Conservation (phyloP, 2,888 invertebrate genomes). For the Euclidia mi region DNA sequence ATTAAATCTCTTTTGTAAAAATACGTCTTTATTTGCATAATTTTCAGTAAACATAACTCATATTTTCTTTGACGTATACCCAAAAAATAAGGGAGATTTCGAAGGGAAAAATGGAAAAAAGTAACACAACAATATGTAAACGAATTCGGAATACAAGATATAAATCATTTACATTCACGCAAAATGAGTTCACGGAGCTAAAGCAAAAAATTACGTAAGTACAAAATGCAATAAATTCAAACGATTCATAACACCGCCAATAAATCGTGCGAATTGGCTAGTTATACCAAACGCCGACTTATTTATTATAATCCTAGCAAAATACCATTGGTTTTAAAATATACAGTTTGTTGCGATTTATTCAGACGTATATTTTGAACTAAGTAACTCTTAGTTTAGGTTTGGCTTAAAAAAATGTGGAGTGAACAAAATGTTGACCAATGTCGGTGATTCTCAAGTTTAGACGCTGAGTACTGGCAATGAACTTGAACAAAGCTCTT, state of each 20-base stretch:
- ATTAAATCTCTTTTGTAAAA: slow-evolving; percentile 11
- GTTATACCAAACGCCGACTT: slow-evolving; percentile 53
- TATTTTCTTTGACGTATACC: slow-evolving; percentile 35
- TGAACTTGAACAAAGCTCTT: too few species aligned
- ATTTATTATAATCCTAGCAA: too few species aligned
- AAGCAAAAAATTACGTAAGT: slow-evolving; percentile 28
- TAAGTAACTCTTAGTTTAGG: too few species aligned
- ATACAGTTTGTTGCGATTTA: slow-evolving; percentile 61
- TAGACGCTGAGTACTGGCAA: too few species aligned
- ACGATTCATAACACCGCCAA: slow-evolving; percentile 53
- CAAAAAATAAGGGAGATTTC: slow-evolving; percentile 27
- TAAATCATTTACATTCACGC: slow-evolving; percentile 53
- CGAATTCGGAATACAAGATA: slow-evolving; percentile 51
- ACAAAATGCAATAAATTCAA: slow-evolving; percentile 53
- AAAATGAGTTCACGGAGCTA: slow-evolving; percentile 52
- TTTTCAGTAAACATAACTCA: slow-evolving; percentile 29
- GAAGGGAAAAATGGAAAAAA: slow-evolving; percentile 25
- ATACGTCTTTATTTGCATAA: slow-evolving; percentile 36
- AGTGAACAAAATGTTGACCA: too few species aligned
- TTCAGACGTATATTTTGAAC: slow-evolving; percentile 37
- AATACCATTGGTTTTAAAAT: too few species aligned
- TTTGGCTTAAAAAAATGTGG: too few species aligned
- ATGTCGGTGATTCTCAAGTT: too few species aligned
- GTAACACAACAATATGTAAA: slow-evolving; percentile 52
- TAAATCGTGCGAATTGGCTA: slow-evolving; percentile 58